Evolutionary conservation across 2,888 invertebrate genomes (phyloP), one percentile per base, ranked within the genome.

Genomic region (Plebejus melissa): DNA sequence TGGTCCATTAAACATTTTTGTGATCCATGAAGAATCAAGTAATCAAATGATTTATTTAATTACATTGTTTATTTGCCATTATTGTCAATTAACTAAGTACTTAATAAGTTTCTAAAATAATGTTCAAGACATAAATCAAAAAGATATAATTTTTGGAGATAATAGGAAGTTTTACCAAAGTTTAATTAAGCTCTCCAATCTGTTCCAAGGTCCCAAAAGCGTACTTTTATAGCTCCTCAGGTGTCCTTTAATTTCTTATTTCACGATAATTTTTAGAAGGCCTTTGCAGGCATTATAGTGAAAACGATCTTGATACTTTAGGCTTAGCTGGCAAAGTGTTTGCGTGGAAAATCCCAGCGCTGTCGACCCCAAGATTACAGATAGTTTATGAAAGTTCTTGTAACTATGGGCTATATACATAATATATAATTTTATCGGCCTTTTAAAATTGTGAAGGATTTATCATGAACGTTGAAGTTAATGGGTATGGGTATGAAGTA

Each of bases 241-340:
- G 54, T 72, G 54, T 72, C 72, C 54, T 72, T 54, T 71, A 50
- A 72, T 5, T 54, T 54, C n/a, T 71, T 32, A 72, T 5, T 54
- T 54, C n/a, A 13, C 72, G 50, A 32, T 72, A 32, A 71, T 71
- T 71, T 72, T 54, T 28, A 54, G 54, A 54, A 72, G 54, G 54
- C 3, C 50, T 72, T 71, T 13, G 54, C 32, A 28, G 46, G 6
- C 54, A 50, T 72, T 54, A 72, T 54, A 2, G 50, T 72, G 50
- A 16, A 54, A 72, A 72, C 13, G 72, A 16, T 50, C 46, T 72
- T 72, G 46, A 54, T 72, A 50, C 16, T 72, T 72, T 38, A 70
- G 41, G 70, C 70, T 70, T 38, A 70, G 70, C 38, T 70, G n/a
- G 41, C 70, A 22, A 41, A 70, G 28, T 41, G 41, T 70, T 70